Base-by-base conservation (phyloP, 2,888 invertebrate species). In the Catocala fraxini region DNA sequence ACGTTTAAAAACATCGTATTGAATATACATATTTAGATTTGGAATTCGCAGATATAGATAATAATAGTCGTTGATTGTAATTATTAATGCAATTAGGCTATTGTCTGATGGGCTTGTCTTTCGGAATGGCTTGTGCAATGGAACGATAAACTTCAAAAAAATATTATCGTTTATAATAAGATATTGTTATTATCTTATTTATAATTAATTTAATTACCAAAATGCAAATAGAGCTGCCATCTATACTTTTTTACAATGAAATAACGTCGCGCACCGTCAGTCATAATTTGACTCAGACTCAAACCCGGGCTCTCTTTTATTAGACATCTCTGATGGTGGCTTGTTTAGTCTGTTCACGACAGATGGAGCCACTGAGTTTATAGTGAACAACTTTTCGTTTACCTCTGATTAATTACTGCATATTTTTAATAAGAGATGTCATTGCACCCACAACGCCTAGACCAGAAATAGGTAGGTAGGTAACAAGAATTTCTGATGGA, bases 351-450 rank as follows among this genome's bases (percentile, higher is more conserved):
- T 33, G 39, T 49, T 9, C 11, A 42, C 68, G 56, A 57, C 35
- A 75, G 75, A 62, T 76, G 75, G 77, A 65, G 60, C 33, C 0
- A 12, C 41, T 39, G 35, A 39, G 6, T 39, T 39, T 12, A 39
- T 41, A 42, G 6, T 7, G 33, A 6, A 7, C 9, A 46, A 7
- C n/a, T n/a, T 34, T 6, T 25, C 5, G 15, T n/a, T 35, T 43
- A 6, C 5, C 34, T 39, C 13, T 12, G n/a, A 25, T 25, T 25
- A 51, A 10, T 52, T 65, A 53, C 42, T 58, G n/a, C 51, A 42
- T 13, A n/a, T n/a, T 39, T 51, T 9, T 41, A 34, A 47, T 63
- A 61, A 63, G 43, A 74, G 73, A 74, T 74, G 75, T 75, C 73
- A 49, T 34, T 52, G 9, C 13, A n/a, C 9, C 34, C 4, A 12